Evolutionary conservation across 2,888 invertebrate species (phyloP), one percentile per base, ranked within the genome.

Genomic region (Amblyjoppa fuscipennis): DNA sequence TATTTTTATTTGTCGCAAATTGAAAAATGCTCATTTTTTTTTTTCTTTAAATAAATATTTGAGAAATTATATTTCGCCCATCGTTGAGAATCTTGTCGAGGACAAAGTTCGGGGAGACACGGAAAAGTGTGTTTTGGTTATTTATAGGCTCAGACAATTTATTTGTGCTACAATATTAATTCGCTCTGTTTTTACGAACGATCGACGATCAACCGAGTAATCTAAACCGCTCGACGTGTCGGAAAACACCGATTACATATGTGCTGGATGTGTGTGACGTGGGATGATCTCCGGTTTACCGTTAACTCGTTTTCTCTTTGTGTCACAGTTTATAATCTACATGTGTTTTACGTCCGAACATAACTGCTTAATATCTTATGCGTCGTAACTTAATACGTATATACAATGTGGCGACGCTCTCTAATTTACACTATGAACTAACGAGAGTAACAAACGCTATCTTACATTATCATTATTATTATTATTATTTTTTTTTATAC

Each of bases 361-460:
- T 88, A 87, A 91, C 82, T 89, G 82, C 85, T 87, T 83, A 79
- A 76, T 82, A 78, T 75, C 86, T 88, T 87, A 88, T 81, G 81
- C 77, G 85, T 79, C 76, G 77, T 83, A 73, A 77, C 56, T 80
- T 80, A 87, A 86, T 88, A 85, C 85, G 83, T 92, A 92, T 93
- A 89, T 92, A 92, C 91, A 92, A 85, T 85, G 87, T 86, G 81
- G 77, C 87, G 75, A 81, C 71, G 61, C 86, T 88, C 82, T 90
- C 91, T 92, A 92, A 92, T 93, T 89, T 93, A 93, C 92, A 93
- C 91, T 92, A 93, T 89, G 87, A 79, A 89, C 91, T 93, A 93
- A 91, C 91, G 90, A 92, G 91, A 92, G 92, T 93, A 94, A 94
- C 93, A 93, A 94, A 93, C 91, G 89, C 91, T 94, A 93, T 93